Percentiles rank a stretch among this genome's conserved stretches.
phyloP scores from a whole-genome alignment of 1,140 invertebrate genomes.

The Lutraria rhynchaena region DNA sequence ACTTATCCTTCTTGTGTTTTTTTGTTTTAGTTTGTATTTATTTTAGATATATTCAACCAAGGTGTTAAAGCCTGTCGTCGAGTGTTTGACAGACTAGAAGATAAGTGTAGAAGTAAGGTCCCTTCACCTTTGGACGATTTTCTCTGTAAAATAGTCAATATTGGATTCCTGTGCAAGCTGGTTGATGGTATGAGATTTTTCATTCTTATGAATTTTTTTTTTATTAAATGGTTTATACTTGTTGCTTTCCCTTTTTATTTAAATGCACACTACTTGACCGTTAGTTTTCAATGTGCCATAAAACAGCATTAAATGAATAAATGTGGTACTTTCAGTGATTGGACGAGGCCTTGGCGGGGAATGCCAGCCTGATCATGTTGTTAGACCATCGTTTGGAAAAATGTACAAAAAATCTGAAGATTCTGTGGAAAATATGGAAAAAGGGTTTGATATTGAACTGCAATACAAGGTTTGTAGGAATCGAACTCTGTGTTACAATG shows the following conservation, averaged over 20 bases:
- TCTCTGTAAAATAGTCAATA: not conserved
- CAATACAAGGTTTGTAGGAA: conserved; percentile 34
- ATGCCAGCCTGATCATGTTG: conserved; percentile 27
- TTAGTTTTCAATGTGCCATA: too few relatives aligned
- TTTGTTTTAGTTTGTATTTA: not conserved
- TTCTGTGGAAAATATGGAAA: conserved; percentile 25
- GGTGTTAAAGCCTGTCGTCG: conserved; percentile 16
- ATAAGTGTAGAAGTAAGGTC: conserved; percentile 18
- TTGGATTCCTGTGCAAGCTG: conserved; percentile 26
- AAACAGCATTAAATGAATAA: too few relatives aligned
- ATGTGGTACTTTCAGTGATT: conserved; percentile 11
- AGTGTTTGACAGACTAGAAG: conserved; percentile 17
- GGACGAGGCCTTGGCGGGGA: conserved; percentile 6
- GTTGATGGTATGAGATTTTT: conserved; percentile 45
- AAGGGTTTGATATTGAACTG: conserved; percentile 51
- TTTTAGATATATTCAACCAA: conserved; percentile 42
- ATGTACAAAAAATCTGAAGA: conserved; percentile 31
- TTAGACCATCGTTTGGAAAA: conserved; percentile 34
- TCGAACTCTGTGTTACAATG: not conserved
- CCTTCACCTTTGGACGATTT: not conserved
- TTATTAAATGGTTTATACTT: not conserved
- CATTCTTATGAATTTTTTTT: not conserved
- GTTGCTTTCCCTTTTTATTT: not conserved
- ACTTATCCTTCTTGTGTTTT: too few relatives aligned
- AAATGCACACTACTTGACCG: too few relatives aligned